Base-by-base conservation (phyloP, 2,797 vertebrate genomes). In the Syngnathus rostellatus region DNA sequence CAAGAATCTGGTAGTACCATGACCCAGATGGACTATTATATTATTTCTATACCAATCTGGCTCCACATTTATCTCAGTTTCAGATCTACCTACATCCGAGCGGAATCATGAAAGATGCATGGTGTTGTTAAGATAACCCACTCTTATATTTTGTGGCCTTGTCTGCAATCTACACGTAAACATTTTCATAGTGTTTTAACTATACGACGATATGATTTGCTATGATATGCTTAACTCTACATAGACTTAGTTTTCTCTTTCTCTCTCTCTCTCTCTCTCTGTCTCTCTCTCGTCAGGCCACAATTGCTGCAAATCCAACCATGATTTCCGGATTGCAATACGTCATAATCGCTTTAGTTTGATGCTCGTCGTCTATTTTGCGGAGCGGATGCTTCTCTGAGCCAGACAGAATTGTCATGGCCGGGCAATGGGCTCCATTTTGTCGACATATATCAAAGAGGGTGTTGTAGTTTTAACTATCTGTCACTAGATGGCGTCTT, bases 391-490 rank as follows among this genome's bases (percentile, higher is more conserved):
- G 37, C 53, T 67, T 70, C 64, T 68, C 67, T 86, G 40, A 83
- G 84, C 83, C 84, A 78, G 80, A 76, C 8, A 40, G 6, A 40
- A 84, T 85, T 86, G 83, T 87, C 85, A 89, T 87, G 84, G 86
- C 85, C 81, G 85, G 81, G 80, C 69, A 66, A 63, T 69, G 78
- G 87, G 78, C 83, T 87, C 88, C 88, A 89, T 89, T 89, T 89
- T 89, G 88, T 89, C 81, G 82, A 86, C 73, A 77, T 80, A 70
- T 58, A 2, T 54, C 25, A n/a, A n/a, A 1, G 61, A n/a, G 1
- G 62, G 38, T 71, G 65, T 39, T 38, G 0, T 43, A 12, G 3
- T 72, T 68, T 37, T 76, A 0, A 0, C 1, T 21, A 14, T 0
- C 1, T 21, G 0, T 74, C 86, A 2, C 83, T 86, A 85, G 88